Evolutionary conservation across 1,140 invertebrate genomes (phyloP).

Genomic region (Chionoecetes opilio): DNA sequence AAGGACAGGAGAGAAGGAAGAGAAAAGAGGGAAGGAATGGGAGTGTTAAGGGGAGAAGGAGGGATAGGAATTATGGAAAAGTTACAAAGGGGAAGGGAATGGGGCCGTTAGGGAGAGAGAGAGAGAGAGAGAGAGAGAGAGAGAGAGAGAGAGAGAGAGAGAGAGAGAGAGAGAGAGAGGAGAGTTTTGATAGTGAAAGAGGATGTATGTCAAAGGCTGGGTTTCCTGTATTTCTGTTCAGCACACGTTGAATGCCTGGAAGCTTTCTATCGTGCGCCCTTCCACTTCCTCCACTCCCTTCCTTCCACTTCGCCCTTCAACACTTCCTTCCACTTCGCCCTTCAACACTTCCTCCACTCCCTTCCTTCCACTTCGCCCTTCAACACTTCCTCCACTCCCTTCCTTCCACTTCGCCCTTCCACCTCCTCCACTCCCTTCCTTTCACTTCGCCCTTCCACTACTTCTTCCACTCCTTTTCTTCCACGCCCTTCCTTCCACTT

Average conservation of each 20-base stretch:
- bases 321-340: background rate
- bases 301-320: background rate
- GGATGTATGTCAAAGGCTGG: background rate
- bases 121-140: slow-evolving; percentile 60
- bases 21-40: background rate
- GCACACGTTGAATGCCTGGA: too few species aligned
- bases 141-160: slow-evolving; percentile 64
- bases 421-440: too few species aligned
- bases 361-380: too few species aligned
- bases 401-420: too few species aligned
- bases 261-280: background rate
- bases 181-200: background rate
- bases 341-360: too few species aligned
- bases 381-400: too few species aligned
- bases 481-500: background rate
- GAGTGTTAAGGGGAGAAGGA: background rate
- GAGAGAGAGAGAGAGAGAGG: slow-evolving; percentile 53
- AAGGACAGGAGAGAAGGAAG: background rate
- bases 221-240: background rate
- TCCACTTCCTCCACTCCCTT: background rate
- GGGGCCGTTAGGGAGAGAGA: slow-evolving; percentile 23
- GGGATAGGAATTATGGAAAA: slow-evolving; percentile 11
- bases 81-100: background rate
- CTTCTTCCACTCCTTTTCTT: too few species aligned
- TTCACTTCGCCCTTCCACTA: too few species aligned